Evolutionary conservation across 2,113 vertebrate species (phyloP), one percentile per base, ranked within the genome.

Genomic region (Anseranas semipalmata): DNA sequence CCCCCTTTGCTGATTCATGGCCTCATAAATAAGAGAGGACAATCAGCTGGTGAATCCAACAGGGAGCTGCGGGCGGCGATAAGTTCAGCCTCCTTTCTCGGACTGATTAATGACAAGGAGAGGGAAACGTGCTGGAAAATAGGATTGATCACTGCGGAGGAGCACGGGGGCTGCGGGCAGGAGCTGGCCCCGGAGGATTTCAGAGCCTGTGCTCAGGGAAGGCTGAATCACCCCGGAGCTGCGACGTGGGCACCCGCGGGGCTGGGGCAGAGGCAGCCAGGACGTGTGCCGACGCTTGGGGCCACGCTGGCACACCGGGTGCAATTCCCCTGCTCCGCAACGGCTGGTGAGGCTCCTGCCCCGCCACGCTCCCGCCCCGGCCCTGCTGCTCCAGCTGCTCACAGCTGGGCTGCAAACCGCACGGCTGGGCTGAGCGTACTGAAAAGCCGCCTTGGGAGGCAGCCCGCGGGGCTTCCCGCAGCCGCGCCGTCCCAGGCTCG

Each of bases 71-170:
- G 2, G 24, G 73, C 35, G 45, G 55, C 1, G 7, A 58, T 81
- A 74, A 85, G 68, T 46, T 56, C 77, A 43, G 39, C 58, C 77
- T 96, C 17, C 62, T 75, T 87, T 68, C 91, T 73, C 32, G 58
- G 53, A 32, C 78, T 58, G 93, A 94, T 81, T 91, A 77, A 92
- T 48, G 27, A 53, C 48, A 78, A 73, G 46, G 70, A 95, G 60
- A 89, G 84, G 50, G 53, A 97, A 83, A 66, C 6, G 1, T 41
- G 33, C 21, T 83, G 81, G 89, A 82, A 95, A 96, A 85, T 33
- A n/a, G 85, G 89, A 96, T 24, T 58, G 84, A 96, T 93, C 12
- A 6, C 66, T 91, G 85, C 95, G 82, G 87, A 93, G 68, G 50
- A 85, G 77, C 85, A 93, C 58, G 85, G 87, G 82, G 2, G 2